Conservation (phyloP, 2,888 invertebrate species). For the Himalopsyche japonica region DNA sequence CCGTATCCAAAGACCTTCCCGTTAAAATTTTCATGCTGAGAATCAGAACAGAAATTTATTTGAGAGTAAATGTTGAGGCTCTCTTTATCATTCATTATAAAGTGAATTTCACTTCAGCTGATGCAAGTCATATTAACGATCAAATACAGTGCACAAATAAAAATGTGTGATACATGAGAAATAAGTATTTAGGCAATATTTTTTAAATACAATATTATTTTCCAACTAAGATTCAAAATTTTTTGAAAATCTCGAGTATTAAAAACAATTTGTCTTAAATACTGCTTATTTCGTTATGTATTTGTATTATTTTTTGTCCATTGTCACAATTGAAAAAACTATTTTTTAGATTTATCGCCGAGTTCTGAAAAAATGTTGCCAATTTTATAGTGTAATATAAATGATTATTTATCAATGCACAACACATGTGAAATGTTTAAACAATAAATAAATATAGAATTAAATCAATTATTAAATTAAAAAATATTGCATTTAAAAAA, state of each 20-base stretch:
- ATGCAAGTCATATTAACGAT: neutral
- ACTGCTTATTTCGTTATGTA: neutral
- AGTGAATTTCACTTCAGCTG: too few species aligned
- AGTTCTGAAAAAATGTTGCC: conserved; percentile 1
- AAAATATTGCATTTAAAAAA: conserved; percentile 9
- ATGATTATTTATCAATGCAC: neutral
- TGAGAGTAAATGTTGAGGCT: too few species aligned
- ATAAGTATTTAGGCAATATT: neutral
- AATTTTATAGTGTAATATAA: neutral
- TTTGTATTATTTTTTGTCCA: neutral
- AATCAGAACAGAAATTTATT: too few species aligned
- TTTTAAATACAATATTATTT: neutral
- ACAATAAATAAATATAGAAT: neutral
- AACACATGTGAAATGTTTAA: neutral
- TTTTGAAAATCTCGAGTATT: neutral
- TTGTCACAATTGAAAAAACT: neutral
- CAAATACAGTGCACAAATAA: neutral
- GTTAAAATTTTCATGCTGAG: too few species aligned
- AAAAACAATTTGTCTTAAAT: neutral
- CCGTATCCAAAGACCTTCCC: too few species aligned
- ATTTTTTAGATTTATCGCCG: neutral
- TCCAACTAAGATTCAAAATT: too few species aligned
- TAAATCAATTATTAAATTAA: neutral
- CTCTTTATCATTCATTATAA: neutral
- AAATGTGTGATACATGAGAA: neutral